Percentiles rank a stretch among this genome's conserved stretches.
These are phyloP conservation scores for Anticlea derivata DNA, from an alignment of 2,888 invertebrate species.

Conservation along the genomic window DNA sequence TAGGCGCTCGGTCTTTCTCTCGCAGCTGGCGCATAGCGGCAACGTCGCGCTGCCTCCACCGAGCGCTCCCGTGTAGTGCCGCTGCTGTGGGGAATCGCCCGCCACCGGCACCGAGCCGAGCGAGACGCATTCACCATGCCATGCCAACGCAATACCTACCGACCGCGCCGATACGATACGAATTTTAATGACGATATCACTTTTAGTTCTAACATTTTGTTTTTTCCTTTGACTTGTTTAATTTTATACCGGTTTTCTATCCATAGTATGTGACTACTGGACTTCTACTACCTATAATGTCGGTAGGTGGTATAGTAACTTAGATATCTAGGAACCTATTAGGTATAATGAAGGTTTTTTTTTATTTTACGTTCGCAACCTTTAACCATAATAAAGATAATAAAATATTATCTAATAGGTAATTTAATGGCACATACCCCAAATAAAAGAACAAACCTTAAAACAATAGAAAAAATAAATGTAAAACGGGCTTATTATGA, in stretches of 20 bases:
- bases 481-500: conserved; percentile 35
- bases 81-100: conserved; percentile 53
- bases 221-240: conserved; percentile 25
- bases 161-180: conserved; percentile 58
- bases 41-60: conserved; percentile 74
- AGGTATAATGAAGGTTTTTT: too few relatives aligned
- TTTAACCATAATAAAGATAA: too few relatives aligned
- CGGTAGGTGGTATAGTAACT: too few relatives aligned
- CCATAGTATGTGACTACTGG: too few relatives aligned
- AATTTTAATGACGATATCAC: conserved; percentile 59
- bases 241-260: neutral
- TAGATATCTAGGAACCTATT: too few relatives aligned
- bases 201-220: conserved; percentile 44
- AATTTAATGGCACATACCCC: too few relatives aligned
- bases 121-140: conserved; percentile 64
- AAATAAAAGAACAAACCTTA: neutral
- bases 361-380: too few relatives aligned
- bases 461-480: neutral
- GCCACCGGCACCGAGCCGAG: conserved; percentile 56
- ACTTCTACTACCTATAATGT: too few relatives aligned
- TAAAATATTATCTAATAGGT: too few relatives aligned
- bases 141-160: conserved; percentile 72
- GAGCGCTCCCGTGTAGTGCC: conserved; percentile 51
- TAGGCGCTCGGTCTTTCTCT: conserved; percentile 82
- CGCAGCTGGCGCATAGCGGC: conserved; percentile 81